Conservation (phyloP, 1,140 invertebrate genomes). For the Nasonia longicornis region DNA sequence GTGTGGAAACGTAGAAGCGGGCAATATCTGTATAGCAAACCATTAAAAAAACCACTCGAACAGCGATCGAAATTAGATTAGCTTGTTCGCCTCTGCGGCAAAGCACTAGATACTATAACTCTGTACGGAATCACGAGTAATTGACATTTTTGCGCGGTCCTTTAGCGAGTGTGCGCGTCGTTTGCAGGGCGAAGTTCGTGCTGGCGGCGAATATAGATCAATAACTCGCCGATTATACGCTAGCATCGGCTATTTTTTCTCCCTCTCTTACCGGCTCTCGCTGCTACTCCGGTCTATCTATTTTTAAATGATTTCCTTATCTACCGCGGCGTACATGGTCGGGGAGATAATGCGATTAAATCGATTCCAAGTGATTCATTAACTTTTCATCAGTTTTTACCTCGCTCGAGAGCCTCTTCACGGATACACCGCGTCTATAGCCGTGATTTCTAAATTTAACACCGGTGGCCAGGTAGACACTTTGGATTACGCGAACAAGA, state of each 20-base stretch:
- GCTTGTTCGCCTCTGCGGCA: not conserved
- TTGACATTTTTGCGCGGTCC: not conserved
- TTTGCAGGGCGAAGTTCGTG: constrained; percentile 10
- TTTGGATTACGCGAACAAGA: too few species aligned
- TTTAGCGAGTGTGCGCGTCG: not conserved
- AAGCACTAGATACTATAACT: not conserved
- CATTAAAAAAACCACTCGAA: not conserved
- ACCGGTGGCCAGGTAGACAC: too few species aligned
- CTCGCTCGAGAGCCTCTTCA: not conserved
- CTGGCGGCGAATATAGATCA: not conserved
- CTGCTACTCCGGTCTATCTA: not conserved
- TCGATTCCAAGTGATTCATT: constrained; percentile 8
- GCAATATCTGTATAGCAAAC: not conserved
- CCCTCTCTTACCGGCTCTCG: not conserved
- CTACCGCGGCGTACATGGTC: not conserved
- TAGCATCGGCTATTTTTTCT: not conserved
- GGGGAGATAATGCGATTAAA: constrained; percentile 2
- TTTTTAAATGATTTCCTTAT: constrained; percentile 9
- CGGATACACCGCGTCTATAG: not conserved
- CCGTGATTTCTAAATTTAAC: not conserved
- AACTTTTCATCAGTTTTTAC: constrained; percentile 1
- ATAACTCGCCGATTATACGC: constrained; percentile 1
- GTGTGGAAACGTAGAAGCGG: not conserved
- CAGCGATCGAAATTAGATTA: not conserved
- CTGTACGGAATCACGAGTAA: not conserved